Evolutionary conservation across 2,113 vertebrate genomes (phyloP), one percentile per base, ranked within the genome.

Genomic region (Vulpes ferrilata): DNA sequence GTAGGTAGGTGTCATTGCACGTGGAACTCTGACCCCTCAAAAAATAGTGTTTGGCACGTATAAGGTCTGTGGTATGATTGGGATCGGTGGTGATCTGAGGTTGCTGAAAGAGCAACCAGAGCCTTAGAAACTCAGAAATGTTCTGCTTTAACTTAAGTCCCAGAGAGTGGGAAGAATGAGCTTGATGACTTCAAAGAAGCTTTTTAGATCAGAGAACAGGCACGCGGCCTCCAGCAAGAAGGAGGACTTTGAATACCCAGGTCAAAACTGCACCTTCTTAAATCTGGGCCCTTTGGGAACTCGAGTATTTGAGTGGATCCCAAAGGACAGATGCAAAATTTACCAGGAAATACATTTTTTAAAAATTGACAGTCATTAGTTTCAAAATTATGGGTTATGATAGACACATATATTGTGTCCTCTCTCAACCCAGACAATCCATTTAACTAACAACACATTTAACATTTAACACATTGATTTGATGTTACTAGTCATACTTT

Each of bases 321-420:
- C 55, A 8, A 88, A 85, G 48, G 11, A 55, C 15, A 85, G 51
- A 20, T 51, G 10, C 15, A 91, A 93, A 93, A 51, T 91, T 90
- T 80, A 53, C 32, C 9, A 88, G 25, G 27, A 67, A 85, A 64
- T 22, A 1, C 13, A 15, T 35, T 12, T 83, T 90, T 69, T 15
- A 96, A 78, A 51, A 43, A 43, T 43, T 90, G 27, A 57, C 1
- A 80, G 19, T 1, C 27, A 81, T 89, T 89, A 48, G n/a, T 81
- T 94, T 94, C 59, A 92, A 74, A 59, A 84, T 85, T 81, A 23
- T 22, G 59, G 17, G n/a, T 71, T 59, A 80, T 92, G 73, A 62
- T 43, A 91, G 55, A 88, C 67, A 69, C 2, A 38, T 17, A 92
- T 79, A 55, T 90, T 96, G 9, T 51, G 55, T 78, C 55, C 0